phyloP scores from a whole-genome alignment of 2,888 invertebrate species.

The Drosophila ezoana region DNA sequence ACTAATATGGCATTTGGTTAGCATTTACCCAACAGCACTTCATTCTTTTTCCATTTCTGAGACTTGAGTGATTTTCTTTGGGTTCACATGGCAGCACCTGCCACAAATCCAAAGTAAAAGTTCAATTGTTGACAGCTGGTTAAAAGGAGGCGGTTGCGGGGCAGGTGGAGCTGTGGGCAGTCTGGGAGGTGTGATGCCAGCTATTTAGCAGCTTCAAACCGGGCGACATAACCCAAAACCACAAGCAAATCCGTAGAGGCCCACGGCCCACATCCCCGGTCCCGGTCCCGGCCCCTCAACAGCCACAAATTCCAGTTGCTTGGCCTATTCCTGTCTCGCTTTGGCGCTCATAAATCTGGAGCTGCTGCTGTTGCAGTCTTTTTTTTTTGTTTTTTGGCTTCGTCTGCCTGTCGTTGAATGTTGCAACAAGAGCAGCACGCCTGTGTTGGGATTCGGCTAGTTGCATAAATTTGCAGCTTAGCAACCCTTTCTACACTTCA shows the following conservation, averaged over 20 bases:
- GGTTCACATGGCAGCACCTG: too few relatives aligned
- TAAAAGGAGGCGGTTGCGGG: too few relatives aligned
- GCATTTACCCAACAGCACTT: too few relatives aligned
- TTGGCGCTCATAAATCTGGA: not conserved
- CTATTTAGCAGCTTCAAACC: too few relatives aligned
- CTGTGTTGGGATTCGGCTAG: not conserved
- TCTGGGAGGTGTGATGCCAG: too few relatives aligned
- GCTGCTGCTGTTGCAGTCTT: not conserved
- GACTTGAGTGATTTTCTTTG: too few relatives aligned
- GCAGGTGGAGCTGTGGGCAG: too few relatives aligned
- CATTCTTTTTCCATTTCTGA: too few relatives aligned
- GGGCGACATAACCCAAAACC: not conserved
- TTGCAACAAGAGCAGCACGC: not conserved
- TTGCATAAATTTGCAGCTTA: conserved; percentile 50
- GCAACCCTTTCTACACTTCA: conserved; percentile 57
- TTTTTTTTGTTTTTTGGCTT: not conserved
- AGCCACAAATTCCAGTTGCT: not conserved
- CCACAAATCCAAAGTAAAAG: too few relatives aligned
- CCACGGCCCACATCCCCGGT: too few relatives aligned
- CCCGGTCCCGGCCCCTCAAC: not conserved
- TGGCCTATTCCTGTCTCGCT: conserved; percentile 5
- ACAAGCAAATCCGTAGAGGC: not conserved
- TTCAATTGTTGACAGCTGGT: too few relatives aligned
- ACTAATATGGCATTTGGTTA: too few relatives aligned
- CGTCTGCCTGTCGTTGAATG: not conserved